Base-by-base conservation (phyloP, 1,140 invertebrate genomes). In the Agrilus planipennis region DNA sequence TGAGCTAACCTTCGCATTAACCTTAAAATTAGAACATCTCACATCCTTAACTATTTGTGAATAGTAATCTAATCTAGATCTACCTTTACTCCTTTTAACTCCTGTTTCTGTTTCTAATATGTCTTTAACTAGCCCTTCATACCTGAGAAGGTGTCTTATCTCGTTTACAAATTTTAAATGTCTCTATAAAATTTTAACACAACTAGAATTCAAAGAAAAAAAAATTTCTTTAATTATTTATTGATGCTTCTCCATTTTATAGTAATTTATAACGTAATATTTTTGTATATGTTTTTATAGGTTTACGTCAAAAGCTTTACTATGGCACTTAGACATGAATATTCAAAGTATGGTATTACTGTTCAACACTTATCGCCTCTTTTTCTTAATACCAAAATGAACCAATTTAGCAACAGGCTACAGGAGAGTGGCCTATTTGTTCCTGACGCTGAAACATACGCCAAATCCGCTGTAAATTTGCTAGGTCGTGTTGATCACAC, bases 301-400 rank as follows among this genome's bases (percentile, higher is more conserved):
- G 65, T 70, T 0, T 84, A 79, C 51, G 60, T 87, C 0, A 77
- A 77, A 42, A 85, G 77, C 57, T 87, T 89, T 54, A 81, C 83
- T 0, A 68, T 75, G 35, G 82, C 84, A 0, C 60, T 93, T 10
- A 69, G 83, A 31, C 77, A 78, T 36, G 90, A 94, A 62, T 88
- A 91, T 57, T 64, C 71, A 3, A 59, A 70, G 28, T 65, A 73
- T 30, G 84, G 85, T 6, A 74, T 93, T 21, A 76, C 79, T 2
- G 71, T 94, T 12, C 90, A 94, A 57, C 84, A 87, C 59, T 62
- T 94, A 9, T 75, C 80, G 6, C 90, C 90, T 0, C 73, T 89
- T 43, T 93, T 90, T 58, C 77, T 92, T 6, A 79, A 80, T 15
- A 93, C 90, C 0, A 89, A 89, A 63, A 89, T 93, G 79, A 90